Percentiles rank a stretch among this genome's conserved stretches.
phyloP scores from a whole-genome alignment of 2,888 invertebrate genomes.

The Chironomus tentans region DNA sequence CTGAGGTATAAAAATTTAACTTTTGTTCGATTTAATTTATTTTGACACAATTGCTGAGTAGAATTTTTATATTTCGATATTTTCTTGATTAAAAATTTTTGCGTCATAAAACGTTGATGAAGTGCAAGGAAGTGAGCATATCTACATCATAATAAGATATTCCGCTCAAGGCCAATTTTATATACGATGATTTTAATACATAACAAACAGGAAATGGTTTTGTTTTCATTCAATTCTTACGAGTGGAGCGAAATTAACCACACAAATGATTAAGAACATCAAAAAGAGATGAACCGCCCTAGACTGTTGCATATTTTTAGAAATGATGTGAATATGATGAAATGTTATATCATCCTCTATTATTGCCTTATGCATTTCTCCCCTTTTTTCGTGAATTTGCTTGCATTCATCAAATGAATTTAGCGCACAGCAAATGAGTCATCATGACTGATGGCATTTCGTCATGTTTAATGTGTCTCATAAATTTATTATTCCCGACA shows the following conservation, averaged over 20 bases:
- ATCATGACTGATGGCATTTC: not conserved
- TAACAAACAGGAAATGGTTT: not conserved
- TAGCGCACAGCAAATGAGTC: not conserved
- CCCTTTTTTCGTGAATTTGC: too few relatives aligned
- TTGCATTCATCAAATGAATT: too few relatives aligned
- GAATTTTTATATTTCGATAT: not conserved
- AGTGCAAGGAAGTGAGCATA: not conserved
- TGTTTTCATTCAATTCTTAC: too few relatives aligned
- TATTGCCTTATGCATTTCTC: not conserved
- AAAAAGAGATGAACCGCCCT: constrained; percentile 13
- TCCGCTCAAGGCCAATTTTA: not conserved
- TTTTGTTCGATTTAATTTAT: not conserved
- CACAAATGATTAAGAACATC: not conserved
- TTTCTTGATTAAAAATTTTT: not conserved
- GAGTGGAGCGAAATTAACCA: not conserved
- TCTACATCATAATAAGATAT: not conserved
- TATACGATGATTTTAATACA: not conserved
- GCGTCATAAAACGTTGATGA: not conserved
- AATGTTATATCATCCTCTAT: constrained; percentile 15
- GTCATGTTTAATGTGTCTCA: too few relatives aligned
- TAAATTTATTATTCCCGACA: too few relatives aligned
- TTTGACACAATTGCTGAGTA: not conserved
- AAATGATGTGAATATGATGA: constrained; percentile 19
- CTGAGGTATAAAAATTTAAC: not conserved
- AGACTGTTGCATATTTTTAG: not conserved